Conservation (phyloP, 2,797 vertebrate genomes). For the Perdix hodgsoniae region DNA sequence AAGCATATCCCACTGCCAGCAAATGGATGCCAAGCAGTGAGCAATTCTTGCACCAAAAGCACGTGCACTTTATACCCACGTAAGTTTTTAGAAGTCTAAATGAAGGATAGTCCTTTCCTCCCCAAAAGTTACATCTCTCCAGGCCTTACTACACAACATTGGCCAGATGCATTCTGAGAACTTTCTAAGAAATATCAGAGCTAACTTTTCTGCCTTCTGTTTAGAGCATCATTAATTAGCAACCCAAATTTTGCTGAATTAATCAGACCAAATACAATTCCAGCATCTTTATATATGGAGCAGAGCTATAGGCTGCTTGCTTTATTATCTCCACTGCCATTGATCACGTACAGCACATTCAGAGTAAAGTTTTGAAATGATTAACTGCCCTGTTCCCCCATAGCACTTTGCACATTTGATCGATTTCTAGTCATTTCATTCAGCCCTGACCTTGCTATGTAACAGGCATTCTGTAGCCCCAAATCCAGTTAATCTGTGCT, state of each 20-base stretch:
- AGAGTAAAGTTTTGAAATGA: slow-evolving; percentile 55
- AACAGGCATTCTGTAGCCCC: slow-evolving; percentile 27
- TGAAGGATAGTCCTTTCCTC: neutral
- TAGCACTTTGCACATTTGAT: slow-evolving; percentile 27
- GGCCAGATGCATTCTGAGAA: neutral
- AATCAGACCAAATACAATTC: slow-evolving; percentile 9
- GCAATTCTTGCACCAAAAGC: slow-evolving; percentile 5
- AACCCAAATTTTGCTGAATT: slow-evolving; percentile 1
- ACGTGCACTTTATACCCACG: neutral
- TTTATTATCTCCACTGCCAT: slow-evolving; percentile 42
- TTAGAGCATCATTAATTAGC: slow-evolving; percentile 23
- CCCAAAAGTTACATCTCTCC: neutral
- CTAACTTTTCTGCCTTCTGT: neutral
- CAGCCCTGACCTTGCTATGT: slow-evolving; percentile 63
- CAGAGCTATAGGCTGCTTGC: neutral
- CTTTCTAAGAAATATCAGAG: neutral
- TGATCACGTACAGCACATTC: slow-evolving; percentile 29
- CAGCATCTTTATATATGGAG: neutral
- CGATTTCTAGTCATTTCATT: slow-evolving; percentile 47
- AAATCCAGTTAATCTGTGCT: slow-evolving; percentile 41
- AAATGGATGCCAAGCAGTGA: slow-evolving; percentile 17
- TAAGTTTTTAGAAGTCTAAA: neutral
- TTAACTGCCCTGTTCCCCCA: slow-evolving; percentile 49
- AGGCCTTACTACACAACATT: neutral
- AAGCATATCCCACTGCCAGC: neutral